Evolutionary conservation across 2,797 vertebrate species (phyloP), one percentile per base, ranked within the genome.

Genomic region (Premnoplex brunnescens): DNA sequence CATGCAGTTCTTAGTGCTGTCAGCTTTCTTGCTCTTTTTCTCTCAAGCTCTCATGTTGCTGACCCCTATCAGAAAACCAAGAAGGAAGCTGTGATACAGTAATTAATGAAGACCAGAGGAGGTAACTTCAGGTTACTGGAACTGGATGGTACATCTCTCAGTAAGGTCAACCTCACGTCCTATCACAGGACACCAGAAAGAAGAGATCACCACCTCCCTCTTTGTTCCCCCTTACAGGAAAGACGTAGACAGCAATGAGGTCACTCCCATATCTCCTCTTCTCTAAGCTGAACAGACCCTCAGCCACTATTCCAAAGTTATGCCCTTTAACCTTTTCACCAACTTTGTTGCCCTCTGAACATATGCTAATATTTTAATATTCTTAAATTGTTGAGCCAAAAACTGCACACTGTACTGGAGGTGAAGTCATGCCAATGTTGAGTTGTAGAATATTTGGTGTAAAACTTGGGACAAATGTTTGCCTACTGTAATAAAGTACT

Each of bases 201-300:
- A 63, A 72, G 55, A 67, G 20, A 71, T 77, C 54, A 66, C 2
- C 54, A 56, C 44, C 14, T 69, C 54, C 12, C 10, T 49, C 76
- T 71, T 39, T 0, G 0, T 26, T 62, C 14, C 21, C 7, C 24
- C n/a, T 39, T 43, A 36, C 9, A 9, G 66, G 5, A 11, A 82
- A 91, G 55, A 8, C 24, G 36, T 39, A 46, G 85, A 54, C 41
- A 63, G 26, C 21, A 39, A 23, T 24, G 43, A 90, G 10, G 32
- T 76, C 75, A 84, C 9, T 7, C 8, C 7, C 5, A 7, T 11
- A 22, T 34, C 32, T 78, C n/a, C 30, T 39, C 18, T 78, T 21
- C 48, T 54, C n/a, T 43, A 67, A 85, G 36, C 22, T 74, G 68
- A 92, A 63, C 56, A 88, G 71, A 77, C 5, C 10, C 4, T 59